phyloP scores from a whole-genome alignment of 64 coral and sea anemone species.

The Montipora cactus region DNA sequence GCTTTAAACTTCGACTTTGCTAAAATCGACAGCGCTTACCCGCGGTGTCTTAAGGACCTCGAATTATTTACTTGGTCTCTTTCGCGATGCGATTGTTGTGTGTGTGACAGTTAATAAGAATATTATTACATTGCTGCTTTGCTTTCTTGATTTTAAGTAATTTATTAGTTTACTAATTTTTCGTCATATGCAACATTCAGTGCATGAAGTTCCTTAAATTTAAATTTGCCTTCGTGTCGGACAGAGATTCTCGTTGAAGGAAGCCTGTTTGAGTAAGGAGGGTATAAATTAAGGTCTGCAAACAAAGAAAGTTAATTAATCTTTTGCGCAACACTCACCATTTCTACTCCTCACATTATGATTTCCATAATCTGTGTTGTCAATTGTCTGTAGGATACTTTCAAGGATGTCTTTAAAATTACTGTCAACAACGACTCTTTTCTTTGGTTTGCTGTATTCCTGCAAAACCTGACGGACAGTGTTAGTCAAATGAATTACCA shows the following conservation, averaged over 20 bases:
- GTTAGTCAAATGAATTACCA: not conserved
- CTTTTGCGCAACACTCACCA: conserved; percentile 27
- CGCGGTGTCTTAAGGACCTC: too few species aligned
- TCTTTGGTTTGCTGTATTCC: conserved; percentile 52
- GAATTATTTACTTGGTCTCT: too few species aligned
- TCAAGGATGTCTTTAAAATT: conserved; percentile 38
- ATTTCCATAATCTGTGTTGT: conserved; percentile 38
- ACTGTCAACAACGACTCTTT: not conserved
- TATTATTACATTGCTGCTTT: too few species aligned
- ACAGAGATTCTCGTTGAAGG: not conserved
- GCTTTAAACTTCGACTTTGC: too few species aligned
- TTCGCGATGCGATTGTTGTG: too few species aligned
- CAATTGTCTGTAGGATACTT: conserved; percentile 48
- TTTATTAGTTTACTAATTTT: too few species aligned
- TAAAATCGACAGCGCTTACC: too few species aligned
- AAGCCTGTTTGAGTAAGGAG: not conserved
- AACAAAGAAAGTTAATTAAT: not conserved
- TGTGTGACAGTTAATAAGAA: too few species aligned
- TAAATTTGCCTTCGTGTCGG: too few species aligned
- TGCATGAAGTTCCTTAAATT: too few species aligned
- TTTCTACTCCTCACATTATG: conserved; percentile 72
- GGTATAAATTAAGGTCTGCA: not conserved
- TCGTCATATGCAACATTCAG: too few species aligned
- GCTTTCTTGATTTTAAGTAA: too few species aligned
- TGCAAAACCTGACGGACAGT: conserved; percentile 49